These are phyloP conservation scores for Aphaenogaster floridana DNA, from an alignment of 1,140 invertebrate genomes.

Conservation along the genomic window DNA sequence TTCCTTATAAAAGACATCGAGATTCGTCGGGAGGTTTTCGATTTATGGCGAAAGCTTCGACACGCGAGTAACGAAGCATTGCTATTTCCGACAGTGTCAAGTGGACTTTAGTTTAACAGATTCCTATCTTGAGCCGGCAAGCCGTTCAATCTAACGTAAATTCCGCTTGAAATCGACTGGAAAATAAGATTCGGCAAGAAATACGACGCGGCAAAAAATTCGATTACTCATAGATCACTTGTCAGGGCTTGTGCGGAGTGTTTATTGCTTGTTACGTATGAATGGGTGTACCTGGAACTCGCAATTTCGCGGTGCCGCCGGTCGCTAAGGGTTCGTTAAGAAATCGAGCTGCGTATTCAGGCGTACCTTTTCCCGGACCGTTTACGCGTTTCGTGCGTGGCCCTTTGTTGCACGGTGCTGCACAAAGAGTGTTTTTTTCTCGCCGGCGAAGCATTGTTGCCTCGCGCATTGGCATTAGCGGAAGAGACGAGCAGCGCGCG, in stretches of 20 bases:
- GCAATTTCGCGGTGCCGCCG: conserved; percentile 56
- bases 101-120: background rate
- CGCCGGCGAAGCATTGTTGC: conserved; percentile 64
- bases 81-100: background rate
- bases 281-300: conserved; percentile 47
- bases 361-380: conserved; percentile 37
- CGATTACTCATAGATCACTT: conserved; percentile 36
- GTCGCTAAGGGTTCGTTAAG: conserved; percentile 40
- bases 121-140: background rate
- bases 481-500: conserved; percentile 62
- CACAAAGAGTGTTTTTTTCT: conserved; percentile 71
- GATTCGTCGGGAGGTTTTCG: background rate
- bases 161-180: background rate
- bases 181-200: conserved; percentile 9
- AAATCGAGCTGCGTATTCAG: conserved; percentile 48
- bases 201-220: background rate
- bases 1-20: background rate
- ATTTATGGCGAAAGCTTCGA: background rate
- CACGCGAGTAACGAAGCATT: background rate
- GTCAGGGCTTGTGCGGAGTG: conserved; percentile 9
- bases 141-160: conserved; percentile 7
- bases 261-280: conserved; percentile 42
- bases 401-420: conserved; percentile 49
- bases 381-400: conserved; percentile 56
- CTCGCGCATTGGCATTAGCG: conserved; percentile 69